Base-by-base conservation (phyloP, 2,888 invertebrate genomes). In the Cristatella mucedo region DNA sequence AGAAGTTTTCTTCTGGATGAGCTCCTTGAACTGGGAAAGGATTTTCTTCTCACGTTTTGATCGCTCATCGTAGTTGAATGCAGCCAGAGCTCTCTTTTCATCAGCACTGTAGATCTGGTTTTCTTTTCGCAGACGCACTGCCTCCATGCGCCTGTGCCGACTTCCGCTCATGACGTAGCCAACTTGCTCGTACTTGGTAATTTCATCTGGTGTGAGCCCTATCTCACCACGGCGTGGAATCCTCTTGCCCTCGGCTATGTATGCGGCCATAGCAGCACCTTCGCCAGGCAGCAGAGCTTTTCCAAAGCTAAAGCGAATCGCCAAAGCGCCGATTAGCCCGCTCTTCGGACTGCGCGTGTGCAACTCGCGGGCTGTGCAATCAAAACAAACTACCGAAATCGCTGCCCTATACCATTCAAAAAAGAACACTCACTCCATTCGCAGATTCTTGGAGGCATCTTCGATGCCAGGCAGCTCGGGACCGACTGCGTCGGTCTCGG, bases 41-140 rank as follows among this genome's bases (percentile, higher is more conserved):
- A 97, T 93, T 53, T 85, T 81, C 60, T 84, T 84, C 70, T 97
- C 95, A 20, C 93, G 73, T 68, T 95, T 95, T 53, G 82, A 78
- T 44, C 95, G 72, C 67, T 95, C 95, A 66, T 95, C 95, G 68
- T 91, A 86, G 66, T 91, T 93, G 68, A 99, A 97, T 76, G 87
- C 89, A 1, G 89, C 89, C 45, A 97, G 71, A 4, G 95, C 91
- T 41, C 97, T 75, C 68, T 99, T 97, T 67, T 97, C 97, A 68
- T 97, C 97, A 0, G 95, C 97, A 4, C 89, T 89, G 72, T 95
- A 93, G 61, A 97, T 89, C 72, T 99, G 97, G 73, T 97, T 97
- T 71, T 97, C 97, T 61, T 97, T 97, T 54, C 97, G 78, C 50
- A 97, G 80, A 68, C 97, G 86, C 2, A 99, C 97, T 46, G 97